Evolutionary conservation across 2,888 invertebrate genomes (phyloP).

Genomic region (Spialia ferax): DNA sequence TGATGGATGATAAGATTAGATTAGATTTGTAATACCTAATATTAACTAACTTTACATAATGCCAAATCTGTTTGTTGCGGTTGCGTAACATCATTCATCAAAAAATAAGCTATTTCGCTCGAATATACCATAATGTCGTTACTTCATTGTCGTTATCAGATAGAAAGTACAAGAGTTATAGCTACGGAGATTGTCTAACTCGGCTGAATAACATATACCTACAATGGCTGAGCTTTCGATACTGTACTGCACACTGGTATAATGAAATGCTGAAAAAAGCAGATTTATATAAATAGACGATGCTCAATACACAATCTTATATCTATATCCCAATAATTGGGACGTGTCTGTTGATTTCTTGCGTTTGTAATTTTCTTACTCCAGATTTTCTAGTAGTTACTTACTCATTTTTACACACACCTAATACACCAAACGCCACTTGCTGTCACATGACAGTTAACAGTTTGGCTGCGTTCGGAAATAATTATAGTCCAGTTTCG

Average conservation of each 20-base stretch:
- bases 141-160: conserved; percentile 66
- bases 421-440: too few species aligned
- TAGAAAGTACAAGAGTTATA: conserved; percentile 71
- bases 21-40: conserved; percentile 39
- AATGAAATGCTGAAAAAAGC: conserved; percentile 21
- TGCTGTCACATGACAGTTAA: too few species aligned
- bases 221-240: conserved; percentile 55
- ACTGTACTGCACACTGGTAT: conserved; percentile 9
- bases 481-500: too few species aligned
- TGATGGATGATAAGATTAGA: conserved; percentile 27
- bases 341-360: too few species aligned
- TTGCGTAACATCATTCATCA: conserved; percentile 61
- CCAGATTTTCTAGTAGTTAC: background rate
- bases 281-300: too few species aligned
- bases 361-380: background rate
- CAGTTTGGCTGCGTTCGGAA: too few species aligned
- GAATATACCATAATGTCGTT: conserved; percentile 63
- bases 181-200: conserved; percentile 57
- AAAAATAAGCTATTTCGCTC: conserved; percentile 52
- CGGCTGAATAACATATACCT: conserved; percentile 61
- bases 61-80: conserved; percentile 53
- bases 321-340: too few species aligned
- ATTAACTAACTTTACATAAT: conserved; percentile 40
- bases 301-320: too few species aligned
- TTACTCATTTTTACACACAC: too few species aligned